A percentile compares a stretch with the other conserved stretches of the same genome.
These are phyloP conservation scores for Danio kyathit DNA, from an alignment of 2,797 vertebrate species.

Conservation along the genomic window DNA sequence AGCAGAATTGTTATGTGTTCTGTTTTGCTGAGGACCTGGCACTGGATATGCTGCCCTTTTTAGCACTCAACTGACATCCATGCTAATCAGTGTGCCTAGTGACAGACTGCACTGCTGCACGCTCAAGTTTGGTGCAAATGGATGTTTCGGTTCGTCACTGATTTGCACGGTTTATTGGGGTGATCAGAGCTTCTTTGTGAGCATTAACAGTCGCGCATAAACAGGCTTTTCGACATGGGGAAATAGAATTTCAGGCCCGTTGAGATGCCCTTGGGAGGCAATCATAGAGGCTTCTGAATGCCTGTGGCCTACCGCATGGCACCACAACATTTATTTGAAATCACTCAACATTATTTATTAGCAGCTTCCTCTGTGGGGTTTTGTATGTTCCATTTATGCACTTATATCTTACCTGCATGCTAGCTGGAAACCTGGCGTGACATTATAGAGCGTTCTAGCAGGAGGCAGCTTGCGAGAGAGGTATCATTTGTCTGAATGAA, in stretches of 20 bases:
- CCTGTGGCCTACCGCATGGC: slow-evolving; percentile 23
- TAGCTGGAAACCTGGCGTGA: slow-evolving; percentile 24
- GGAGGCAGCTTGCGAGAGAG: slow-evolving; percentile 26
- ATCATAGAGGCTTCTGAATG: slow-evolving; percentile 19
- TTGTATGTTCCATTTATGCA: background rate
- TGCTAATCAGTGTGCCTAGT: slow-evolving; percentile 44
- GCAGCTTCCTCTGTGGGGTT: slow-evolving; percentile 2
- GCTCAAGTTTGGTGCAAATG: slow-evolving; percentile 22
- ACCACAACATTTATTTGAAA: slow-evolving; percentile 20
- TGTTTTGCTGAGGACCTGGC: slow-evolving; percentile 23
- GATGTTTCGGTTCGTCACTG: slow-evolving; percentile 45
- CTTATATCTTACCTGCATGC: slow-evolving; percentile 9
- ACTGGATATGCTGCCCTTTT: slow-evolving; percentile 14
- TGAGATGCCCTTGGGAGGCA: slow-evolving; percentile 33
- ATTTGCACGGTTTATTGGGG: slow-evolving; percentile 56
- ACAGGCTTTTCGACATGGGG: slow-evolving; percentile 33
- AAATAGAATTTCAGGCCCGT: slow-evolving; percentile 53
- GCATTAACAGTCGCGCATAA: slow-evolving; percentile 39
- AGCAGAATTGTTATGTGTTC: slow-evolving; percentile 1
- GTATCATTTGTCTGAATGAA: slow-evolving; percentile 54
- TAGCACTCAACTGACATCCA: slow-evolving; percentile 40
- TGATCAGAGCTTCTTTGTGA: slow-evolving; percentile 50
- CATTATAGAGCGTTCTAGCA: slow-evolving; percentile 10
- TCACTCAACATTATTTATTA: slow-evolving; percentile 34
- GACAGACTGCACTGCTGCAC: slow-evolving; percentile 26